Evolutionary conservation across 2,888 invertebrate species (phyloP), one percentile per base, ranked within the genome.

Genomic region (Mechanitis messenoides): DNA sequence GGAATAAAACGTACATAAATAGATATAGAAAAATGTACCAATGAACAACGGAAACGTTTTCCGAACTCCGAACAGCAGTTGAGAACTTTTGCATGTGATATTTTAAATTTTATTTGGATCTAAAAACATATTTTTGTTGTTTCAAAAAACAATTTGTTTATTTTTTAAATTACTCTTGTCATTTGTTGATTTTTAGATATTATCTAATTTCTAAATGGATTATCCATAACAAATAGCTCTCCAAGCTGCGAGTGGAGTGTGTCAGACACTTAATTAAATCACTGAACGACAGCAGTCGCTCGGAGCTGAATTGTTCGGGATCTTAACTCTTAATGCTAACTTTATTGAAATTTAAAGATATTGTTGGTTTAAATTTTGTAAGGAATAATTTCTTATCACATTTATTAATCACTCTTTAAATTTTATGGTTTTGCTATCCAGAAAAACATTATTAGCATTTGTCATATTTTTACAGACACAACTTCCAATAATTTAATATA

Each of bases 261-360:
- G 64, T 81, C 72, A 73, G 75, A 80, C 83, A 79, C 78, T 84
- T 86, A 86, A 86, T 86, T 84, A 85, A 86, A 85, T 84, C 79
- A 76, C 71, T 72, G 71, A 78, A 74, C 75, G 79, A 77, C 74
- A 74, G 69, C 74, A 75, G 72, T 73, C 77, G 73, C 72, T 72
- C 69, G 69, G 76, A 76, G 72, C 74, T 78, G 78, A 79, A 82
- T 79, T 80, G 83, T 83, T 75, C 75, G 73, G 76, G 71, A 78
- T 80, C 83, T 80, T 80, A 81, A 77, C 75, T 73, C 42, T 31
- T 31, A 50, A 50, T 50, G 31, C 28, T 3, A 31, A 31, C 31
- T 50, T 47, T 50, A 50, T 50, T 50, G 3, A 50, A 31, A 31
- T 50, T 31, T 11, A 50, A 31, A 9, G 31, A 31, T 50, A 31